Evolutionary conservation across 2,888 invertebrate species (phyloP), one percentile per base, ranked within the genome.

Genomic region (Ornithoptera alexandrae): DNA sequence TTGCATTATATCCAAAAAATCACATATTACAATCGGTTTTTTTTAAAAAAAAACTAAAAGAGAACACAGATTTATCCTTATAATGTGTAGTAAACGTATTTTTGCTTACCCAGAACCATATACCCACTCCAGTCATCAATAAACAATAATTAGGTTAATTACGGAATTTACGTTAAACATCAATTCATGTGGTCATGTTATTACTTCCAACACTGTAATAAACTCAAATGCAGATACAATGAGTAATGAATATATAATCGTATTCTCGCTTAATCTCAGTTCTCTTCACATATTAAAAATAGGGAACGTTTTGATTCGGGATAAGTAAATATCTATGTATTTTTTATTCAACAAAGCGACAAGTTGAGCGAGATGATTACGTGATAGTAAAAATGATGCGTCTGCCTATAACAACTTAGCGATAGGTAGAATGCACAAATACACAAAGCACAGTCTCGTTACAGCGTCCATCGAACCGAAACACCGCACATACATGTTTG

Each of bases 81-180:
- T 12, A 53, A 7, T 53, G n/a, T n/a, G 6, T n/a, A 18, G 7
- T 53, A 53, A 53, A 53, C 6, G 15, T 12, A 15, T 46, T 15
- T 58, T 24, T 4, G 15, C 3, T 58, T 58, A 24, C 20, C 12
- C 24, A 10, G 15, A 24, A 24, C 58, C n/a, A 24, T 58, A 15
- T 30, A 30, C 30, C 30, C 6, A 22, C 12, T 58, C 10, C 10
- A 24, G 12, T 58, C 24, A 58, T 53, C 53, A 53, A 53, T 53
- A n/a, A 53, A 53, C 53, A 53, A 53, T n/a, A 53, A 53, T n/a
- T 53, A n/a, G 53, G 53, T 53, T 53, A 53, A 53, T 5, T n/a
- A 53, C 53, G 4, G 53, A 53, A 53, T n/a, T 53, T n/a, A 53
- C 5, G 53, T 53, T 53, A 18, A 53, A 53, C 53, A 53, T 5